Percentiles rank a stretch among this genome's conserved stretches.
phyloP scores from a whole-genome alignment of 2,888 invertebrate species.

The Cryptocheilus praepositus region DNA sequence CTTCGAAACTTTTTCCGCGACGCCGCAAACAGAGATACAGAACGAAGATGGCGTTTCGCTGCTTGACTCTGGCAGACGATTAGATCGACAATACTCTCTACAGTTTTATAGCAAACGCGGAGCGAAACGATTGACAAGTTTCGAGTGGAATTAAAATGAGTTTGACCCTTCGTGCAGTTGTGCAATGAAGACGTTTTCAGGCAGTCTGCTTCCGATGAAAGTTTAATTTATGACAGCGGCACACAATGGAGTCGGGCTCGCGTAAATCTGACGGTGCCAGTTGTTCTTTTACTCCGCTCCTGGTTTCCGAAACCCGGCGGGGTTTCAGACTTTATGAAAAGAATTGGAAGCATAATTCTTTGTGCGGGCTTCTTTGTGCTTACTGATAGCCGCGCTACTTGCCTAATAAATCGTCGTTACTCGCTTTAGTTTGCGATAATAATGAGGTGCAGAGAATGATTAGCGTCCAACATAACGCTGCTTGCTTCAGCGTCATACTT shows the following conservation, averaged over 20 bases:
- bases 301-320: no score
- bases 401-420: no score
- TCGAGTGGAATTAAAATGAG: conserved; percentile 35
- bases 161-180: conserved; percentile 25
- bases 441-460: no score
- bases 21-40: conserved; percentile 30
- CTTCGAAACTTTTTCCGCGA: conserved; percentile 44
- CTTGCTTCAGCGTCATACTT: no score
- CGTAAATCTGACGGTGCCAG: conserved; percentile 6
- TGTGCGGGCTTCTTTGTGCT: no score
- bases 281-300: no score
- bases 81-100: not conserved
- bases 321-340: no score
- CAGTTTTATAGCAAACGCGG: no score
- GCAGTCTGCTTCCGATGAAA: conserved; percentile 43
- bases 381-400: no score
- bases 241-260: conserved; percentile 15
- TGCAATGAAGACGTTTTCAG: conserved; percentile 32
- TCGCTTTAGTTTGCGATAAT: no score
- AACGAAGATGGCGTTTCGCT: not conserved
- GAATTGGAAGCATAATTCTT: no score
- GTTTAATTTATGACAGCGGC: conserved; percentile 36
- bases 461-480: no score
- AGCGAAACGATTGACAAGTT: not conserved
- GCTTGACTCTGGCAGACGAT: not conserved